Conservation (phyloP, 35 echinoderm and acorn worm species). For the Lytechinus pictus region DNA sequence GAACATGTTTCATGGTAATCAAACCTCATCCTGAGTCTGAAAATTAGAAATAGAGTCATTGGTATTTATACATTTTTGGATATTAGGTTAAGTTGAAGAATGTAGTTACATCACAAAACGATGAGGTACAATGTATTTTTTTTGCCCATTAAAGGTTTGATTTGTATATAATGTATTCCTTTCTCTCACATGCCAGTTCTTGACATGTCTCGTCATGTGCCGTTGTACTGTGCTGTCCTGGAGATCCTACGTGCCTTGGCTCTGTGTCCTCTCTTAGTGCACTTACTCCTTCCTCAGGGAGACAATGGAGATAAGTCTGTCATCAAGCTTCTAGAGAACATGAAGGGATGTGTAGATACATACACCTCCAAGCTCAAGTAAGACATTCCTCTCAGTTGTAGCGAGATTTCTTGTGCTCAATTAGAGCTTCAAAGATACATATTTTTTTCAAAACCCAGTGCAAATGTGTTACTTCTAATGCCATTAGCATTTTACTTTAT, state of each 20-base stretch:
- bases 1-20: too few species aligned
- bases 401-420: background rate
- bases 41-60: too few species aligned
- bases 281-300: conserved; percentile 82
- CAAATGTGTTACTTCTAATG: too few species aligned
- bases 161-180: background rate
- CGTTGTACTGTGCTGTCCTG: conserved; percentile 88
- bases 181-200: conserved; percentile 69
- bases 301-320: conserved; percentile 61
- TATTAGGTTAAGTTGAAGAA: too few species aligned
- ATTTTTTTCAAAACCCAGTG: too few species aligned
- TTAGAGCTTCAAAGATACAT: background rate
- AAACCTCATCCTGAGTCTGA: too few species aligned
- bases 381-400: conserved; percentile 32
- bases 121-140: too few species aligned
- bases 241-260: conserved; percentile 81
- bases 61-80: too few species aligned
- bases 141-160: too few species aligned
- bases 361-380: conserved; percentile 95
- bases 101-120: too few species aligned
- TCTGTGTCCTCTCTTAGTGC: conserved; percentile 68
- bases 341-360: conserved; percentile 95
- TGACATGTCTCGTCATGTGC: conserved; percentile 96
- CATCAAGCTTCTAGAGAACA: conserved; percentile 80
- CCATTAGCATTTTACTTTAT: too few species aligned